Conservation (phyloP, 1,140 invertebrate species). For the Caenorhabditis briggsae region DNA sequence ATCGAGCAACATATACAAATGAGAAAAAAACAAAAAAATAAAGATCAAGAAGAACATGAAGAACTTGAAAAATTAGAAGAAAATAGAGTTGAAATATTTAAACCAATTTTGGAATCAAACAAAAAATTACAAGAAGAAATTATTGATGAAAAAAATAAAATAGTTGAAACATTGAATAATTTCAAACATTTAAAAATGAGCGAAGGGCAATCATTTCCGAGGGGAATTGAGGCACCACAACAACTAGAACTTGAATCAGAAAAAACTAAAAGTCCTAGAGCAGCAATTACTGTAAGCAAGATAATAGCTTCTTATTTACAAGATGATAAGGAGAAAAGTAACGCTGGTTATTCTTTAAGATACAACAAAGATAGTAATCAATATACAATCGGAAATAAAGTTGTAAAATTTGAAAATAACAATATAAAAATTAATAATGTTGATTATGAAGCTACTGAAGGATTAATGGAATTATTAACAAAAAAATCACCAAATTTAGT, state of each 20-base stretch:
- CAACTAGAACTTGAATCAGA: too few species aligned
- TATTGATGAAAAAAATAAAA: conserved; percentile 64
- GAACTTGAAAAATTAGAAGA: conserved; percentile 64
- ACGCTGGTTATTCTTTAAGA: conserved; percentile 66
- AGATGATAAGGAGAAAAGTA: conserved; percentile 64
- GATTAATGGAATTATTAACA: conserved; percentile 65
- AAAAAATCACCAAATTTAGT: conserved; percentile 65
- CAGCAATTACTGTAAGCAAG: conserved; percentile 36
- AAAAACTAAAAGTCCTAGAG: neutral
- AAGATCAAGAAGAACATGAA: conserved; percentile 54
- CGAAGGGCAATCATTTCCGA: too few species aligned
- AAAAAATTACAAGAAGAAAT: conserved; percentile 66
- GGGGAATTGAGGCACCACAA: too few species aligned
- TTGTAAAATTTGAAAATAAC: conserved; percentile 63
- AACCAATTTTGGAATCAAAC: conserved; percentile 67
- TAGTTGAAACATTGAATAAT: conserved; percentile 65
- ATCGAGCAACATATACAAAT: conserved; percentile 60
- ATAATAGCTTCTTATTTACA: conserved; percentile 64
- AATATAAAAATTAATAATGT: conserved; percentile 62
- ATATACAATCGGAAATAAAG: conserved; percentile 68
- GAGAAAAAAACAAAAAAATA: conserved; percentile 65
- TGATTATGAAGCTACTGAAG: conserved; percentile 61
- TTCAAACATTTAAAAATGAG: conserved; percentile 30
- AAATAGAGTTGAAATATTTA: conserved; percentile 64
- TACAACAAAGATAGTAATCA: conserved; percentile 60